Evolutionary conservation across 2,113 vertebrate species (phyloP).

Genomic region (Synchiropus splendidus): DNA sequence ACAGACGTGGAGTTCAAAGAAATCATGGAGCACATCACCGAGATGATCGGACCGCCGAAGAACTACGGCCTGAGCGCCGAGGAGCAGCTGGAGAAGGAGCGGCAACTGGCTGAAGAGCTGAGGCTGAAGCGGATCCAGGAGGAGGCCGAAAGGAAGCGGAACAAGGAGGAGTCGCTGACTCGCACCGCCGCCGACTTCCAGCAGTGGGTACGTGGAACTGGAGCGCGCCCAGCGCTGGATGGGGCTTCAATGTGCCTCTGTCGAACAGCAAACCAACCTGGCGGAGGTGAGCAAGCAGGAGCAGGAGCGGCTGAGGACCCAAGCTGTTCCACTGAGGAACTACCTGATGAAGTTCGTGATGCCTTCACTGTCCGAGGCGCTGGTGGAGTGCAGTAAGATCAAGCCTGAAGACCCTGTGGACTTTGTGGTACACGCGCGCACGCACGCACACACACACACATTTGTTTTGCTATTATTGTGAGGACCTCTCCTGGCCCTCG

Average conservation of each 20-base stretch:
- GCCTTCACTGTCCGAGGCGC: conserved; percentile 77
- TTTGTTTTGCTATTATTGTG: too few species aligned
- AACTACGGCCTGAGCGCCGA: conserved; percentile 78
- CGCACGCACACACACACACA: background rate
- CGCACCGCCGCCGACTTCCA: conserved; percentile 70
- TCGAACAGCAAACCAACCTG: conserved; percentile 65
- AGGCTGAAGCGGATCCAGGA: conserved; percentile 54
- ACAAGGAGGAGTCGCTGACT: conserved; percentile 61
- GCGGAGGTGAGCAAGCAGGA: conserved; percentile 78
- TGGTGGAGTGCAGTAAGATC: conserved; percentile 76
- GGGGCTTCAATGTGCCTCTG: too few species aligned
- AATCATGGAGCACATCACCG: conserved; percentile 67
- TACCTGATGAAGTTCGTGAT: conserved; percentile 89
- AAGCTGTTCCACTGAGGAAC: conserved; percentile 75
- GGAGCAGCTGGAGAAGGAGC: conserved; percentile 67
- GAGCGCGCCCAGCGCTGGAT: background rate
- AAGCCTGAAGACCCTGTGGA: conserved; percentile 85
- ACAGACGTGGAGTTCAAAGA: conserved; percentile 67
- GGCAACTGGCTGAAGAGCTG: conserved; percentile 53
- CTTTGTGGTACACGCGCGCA: conserved; percentile 74
- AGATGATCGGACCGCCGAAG: conserved; percentile 69
- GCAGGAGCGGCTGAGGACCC: conserved; percentile 72
- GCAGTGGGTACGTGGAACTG: conserved; percentile 74
- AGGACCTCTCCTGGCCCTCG: too few species aligned
- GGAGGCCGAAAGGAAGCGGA: conserved; percentile 53